phyloP scores from a whole-genome alignment of 2,113 vertebrate genomes.

The Vulpes vulpes region DNA sequence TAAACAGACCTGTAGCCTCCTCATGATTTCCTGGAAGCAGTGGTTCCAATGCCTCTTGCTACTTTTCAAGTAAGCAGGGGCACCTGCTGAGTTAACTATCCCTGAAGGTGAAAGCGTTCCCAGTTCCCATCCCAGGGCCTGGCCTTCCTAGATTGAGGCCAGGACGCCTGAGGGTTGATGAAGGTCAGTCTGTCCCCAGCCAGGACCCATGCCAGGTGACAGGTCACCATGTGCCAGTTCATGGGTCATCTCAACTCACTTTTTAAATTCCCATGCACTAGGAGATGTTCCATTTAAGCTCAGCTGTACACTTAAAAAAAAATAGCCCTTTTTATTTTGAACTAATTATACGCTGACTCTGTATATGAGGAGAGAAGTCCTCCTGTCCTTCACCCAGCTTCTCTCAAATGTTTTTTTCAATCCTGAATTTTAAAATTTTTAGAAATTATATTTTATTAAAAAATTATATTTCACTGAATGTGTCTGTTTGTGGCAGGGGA shows the following conservation, averaged over 20 bases:
- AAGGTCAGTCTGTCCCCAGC: background rate
- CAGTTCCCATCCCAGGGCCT: background rate
- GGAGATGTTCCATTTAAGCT: background rate
- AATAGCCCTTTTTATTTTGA: background rate
- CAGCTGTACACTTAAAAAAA: background rate
- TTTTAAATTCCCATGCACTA: rapidly evolving
- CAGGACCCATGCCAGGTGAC: background rate
- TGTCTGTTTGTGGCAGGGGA: no score
- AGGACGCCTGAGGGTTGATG: rapidly evolving
- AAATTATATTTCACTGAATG: background rate
- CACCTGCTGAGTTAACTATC: rapidly evolving
- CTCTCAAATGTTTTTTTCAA: background rate
- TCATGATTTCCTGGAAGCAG: no score
- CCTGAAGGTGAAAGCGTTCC: no score
- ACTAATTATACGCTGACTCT: background rate
- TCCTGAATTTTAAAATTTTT: background rate
- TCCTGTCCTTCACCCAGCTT: background rate
- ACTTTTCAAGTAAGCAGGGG: no score
- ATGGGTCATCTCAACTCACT: background rate
- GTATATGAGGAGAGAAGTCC: no score
- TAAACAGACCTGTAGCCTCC: no score
- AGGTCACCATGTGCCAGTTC: rapidly evolving
- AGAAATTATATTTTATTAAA: background rate
- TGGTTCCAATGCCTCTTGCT: no score
- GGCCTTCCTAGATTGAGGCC: rapidly evolving